Evolutionary conservation across 1,140 invertebrate genomes (phyloP), one percentile per base, ranked within the genome.

Genomic region (Heliconius hewitsoni): DNA sequence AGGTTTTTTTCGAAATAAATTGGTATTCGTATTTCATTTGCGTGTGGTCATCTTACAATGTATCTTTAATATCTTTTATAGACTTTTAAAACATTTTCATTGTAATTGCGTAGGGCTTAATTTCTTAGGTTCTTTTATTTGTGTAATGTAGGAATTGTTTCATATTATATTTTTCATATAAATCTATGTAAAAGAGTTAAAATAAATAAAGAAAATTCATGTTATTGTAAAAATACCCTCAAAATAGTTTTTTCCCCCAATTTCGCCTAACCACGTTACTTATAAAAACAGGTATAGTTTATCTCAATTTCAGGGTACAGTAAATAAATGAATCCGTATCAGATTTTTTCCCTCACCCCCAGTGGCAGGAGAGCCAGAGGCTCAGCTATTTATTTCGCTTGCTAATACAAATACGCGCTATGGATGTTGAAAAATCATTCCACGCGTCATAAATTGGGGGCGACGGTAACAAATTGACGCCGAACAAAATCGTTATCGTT

Each of bases 371-470:
- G 71, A 72, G 37, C 71, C 37, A 72, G 71, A 72, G 37, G 46
- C 46, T 74, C 46, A 74, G 73, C 73, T 11, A 74, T 74, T 16
- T 74, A 50, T 74, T 50, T 27, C 27, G 27, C 73, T 27, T 52
- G 39, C 73, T 50, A 46, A 46, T 52, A 46, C 39, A 74, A 74
- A 74, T 74, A 74, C 73, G 52, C 72, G 72, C 19, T 8, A 13
- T 30, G 72, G 72, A 73, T 50, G 73, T 52, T 52, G 73, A 74
- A 74, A 74, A 74, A 74, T 74, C 73, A 74, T 74, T 52, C 73
- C 46, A 74, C 46, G 46, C 73, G 73, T 74, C 73, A 74, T 74
- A 74, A 55, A 52, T 74, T 30, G n/a, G 73, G 73, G 73, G 39
- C 46, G 46, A 74, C 46, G 73, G 46, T 74, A 52, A 74, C n/a